Base-by-base conservation (phyloP, 2,113 vertebrate species). In the Lipophrys pholis region DNA sequence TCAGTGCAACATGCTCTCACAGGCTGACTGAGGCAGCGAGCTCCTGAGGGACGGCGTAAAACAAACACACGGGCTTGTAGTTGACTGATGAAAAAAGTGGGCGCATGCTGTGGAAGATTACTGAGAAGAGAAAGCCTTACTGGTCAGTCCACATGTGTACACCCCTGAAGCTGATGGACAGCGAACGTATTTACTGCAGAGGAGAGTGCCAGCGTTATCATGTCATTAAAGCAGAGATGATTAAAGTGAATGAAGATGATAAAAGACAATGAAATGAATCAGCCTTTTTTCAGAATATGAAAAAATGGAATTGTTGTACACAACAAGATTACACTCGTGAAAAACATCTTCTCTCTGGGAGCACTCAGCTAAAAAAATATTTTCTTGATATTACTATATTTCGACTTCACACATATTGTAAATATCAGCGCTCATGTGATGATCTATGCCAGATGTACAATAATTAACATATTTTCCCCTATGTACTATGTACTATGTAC, bases 61-160 rank as follows among this genome's bases (percentile, higher is more conserved):
- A 77, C 72, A 77, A 79, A 84, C 72, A 88, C 8, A 58, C 9
- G n/a, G n/a, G 42, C 51, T 17, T 48, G 11, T 11, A 58, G 40
- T 57, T 59, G 60, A 55, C 46, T 65, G 21, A 43, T 45, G 36
- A 35, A 35, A 17, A 57, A 52, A 35, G 17, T 15, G 5, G 55
- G 55, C 11, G 16, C 2, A 43, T 43, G 7, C 48, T 43, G 10
- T 16, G 40, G 17, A 76, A 39, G 61, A 74, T 56, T 49, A 68
- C 43, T 21, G 16, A 43, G 42, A 53, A 17, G 15, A 48, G 11
- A 36, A 46, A 49, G 40, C 1, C 14, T 42, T 10, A 14, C 14
- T 54, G 10, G 10, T 5, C 16, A 35, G 14, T 15, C 14, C 3
- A 5, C 39, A 15, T 62, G 5, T 41, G 40, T 36, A 1, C 9